Evolutionary conservation across 2,113 vertebrate genomes (phyloP), one percentile per base, ranked within the genome.

Genomic region (Myiagra hebetior): DNA sequence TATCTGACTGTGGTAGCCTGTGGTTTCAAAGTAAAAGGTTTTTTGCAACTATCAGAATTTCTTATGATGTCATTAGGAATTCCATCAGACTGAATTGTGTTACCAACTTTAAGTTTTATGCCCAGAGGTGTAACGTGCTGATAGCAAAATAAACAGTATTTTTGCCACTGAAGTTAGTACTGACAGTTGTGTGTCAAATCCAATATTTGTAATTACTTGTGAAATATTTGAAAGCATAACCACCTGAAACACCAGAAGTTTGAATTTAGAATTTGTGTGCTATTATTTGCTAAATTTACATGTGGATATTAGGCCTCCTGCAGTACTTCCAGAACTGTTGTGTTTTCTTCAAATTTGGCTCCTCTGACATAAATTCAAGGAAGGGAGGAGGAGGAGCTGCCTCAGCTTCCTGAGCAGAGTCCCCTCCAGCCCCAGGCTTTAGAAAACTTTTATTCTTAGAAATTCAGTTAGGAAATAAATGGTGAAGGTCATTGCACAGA

Each of bases 281-380:
- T 55, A 9, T 35, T 81, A 4, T n/a, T 82, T 63, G 21, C 39
- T 44, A 18, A 75, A 62, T 65, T 53, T 78, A 42, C 9, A 2
- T 0, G 0, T 27, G 3, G 1, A 1, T 47, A 11, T 47, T 52
- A 56, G 17, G 24, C 13, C 4, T 59, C 10, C 30, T 67, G 19
- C 27, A 15, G 15, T 53, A 22, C 33, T 72, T 79, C 52, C 12
- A 42, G 4, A 77, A 49, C 33, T 47, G 30, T 31, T 60, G 18
- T 39, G 19, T 8, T 84, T 50, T 18, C 63, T 62, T 56, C 5
- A 10, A 64, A 41, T 77, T 52, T 69, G 73, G 22, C 7, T 16
- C 14, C 22, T 44, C 46, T 69, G 73, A 19, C 6, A 15, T 19
- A 44, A 77, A 52, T 37, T 69, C 11, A 23, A 33, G 11, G 35